Base-by-base conservation (phyloP, 2,113 vertebrate genomes). In the Phoxinus phoxinus region DNA sequence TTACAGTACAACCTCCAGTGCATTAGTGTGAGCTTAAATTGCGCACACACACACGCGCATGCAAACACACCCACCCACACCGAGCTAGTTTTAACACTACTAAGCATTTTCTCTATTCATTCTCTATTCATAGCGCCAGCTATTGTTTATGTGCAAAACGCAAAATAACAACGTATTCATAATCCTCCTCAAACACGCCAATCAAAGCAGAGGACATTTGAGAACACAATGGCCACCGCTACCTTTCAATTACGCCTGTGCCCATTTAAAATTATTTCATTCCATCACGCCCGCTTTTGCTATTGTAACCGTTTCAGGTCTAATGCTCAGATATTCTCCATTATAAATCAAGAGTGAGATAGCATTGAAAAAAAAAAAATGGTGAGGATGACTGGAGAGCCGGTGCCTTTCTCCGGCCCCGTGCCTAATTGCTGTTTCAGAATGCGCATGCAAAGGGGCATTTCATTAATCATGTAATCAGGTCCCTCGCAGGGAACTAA, bases 391-490 rank as follows among this genome's bases (percentile, higher is more conserved):
- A 94, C 93, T 95, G 88, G 37, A 95, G 96, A 95, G 96, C 94
- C 93, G 94, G 95, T 94, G 92, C 95, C 93, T 96, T 96, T 96
- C 96, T 94, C 93, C 96, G 95, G 95, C 95, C 80, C 95, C 94
- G 93, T 95, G 96, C 96, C 96, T 99, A 99, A 99, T 99, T 99
- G 97, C 97, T 97, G 95, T 97, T 99, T 98, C 97, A 96, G 97
- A 97, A 98, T 96, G 97, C 95, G 96, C 97, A 97, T 97, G 97
- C 96, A 97, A 96, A 90, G 95, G 96, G 95, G 96, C 95, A 97
- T 98, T 99, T 98, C 98, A 99, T 99, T 99, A 99, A 99, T 99
- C 98, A 99, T 99, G 98, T 99, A 99, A 99, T 99, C 98, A 98
- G 95, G 96, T 99, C 96, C 95, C 97, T 98, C 65, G 95, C 96